phyloP scores from a whole-genome alignment of 2,797 vertebrate genomes.

The Chaunax sp. region DNA sequence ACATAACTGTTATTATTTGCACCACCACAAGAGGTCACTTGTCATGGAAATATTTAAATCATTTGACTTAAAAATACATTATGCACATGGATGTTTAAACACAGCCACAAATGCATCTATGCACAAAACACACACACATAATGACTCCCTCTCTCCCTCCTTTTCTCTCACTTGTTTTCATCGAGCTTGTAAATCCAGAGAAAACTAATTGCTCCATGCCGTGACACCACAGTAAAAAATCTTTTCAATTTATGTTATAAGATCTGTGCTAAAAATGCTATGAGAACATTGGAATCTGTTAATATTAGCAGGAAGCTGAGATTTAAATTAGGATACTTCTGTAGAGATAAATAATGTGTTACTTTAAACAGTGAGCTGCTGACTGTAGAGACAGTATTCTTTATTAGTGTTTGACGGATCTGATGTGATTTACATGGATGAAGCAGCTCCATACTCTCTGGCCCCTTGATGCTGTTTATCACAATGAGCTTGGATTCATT shows the following conservation, averaged over 20 bases:
- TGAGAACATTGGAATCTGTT: constrained; percentile 13
- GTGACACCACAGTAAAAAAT: constrained; percentile 39
- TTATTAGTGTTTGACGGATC: constrained; percentile 49
- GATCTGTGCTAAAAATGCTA: constrained; percentile 34
- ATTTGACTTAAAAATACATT: neutral
- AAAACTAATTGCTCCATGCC: constrained; percentile 26
- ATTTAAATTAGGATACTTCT: constrained; percentile 41
- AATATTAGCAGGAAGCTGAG: constrained; percentile 9
- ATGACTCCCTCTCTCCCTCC: neutral
- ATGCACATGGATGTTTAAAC: neutral
- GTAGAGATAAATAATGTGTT: constrained; percentile 40
- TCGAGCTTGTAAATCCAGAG: constrained; percentile 18
- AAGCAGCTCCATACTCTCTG: constrained; percentile 50
- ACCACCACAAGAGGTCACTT: constrained; percentile 2
- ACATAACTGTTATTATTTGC: neutral
- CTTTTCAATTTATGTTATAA: constrained; percentile 21
- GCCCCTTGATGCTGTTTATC: constrained; percentile 61
- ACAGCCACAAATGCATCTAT: neutral
- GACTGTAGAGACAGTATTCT: constrained; percentile 41
- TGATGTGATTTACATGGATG: constrained; percentile 70
- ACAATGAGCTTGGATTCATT: constrained; percentile 65
- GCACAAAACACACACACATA: neutral
- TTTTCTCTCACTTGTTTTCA: constrained; percentile 4
- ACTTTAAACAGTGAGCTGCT: constrained; percentile 32
- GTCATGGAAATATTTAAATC: neutral